Evolutionary conservation across 2,888 invertebrate genomes (phyloP).

Genomic region (Eurytoma adleriae): DNA sequence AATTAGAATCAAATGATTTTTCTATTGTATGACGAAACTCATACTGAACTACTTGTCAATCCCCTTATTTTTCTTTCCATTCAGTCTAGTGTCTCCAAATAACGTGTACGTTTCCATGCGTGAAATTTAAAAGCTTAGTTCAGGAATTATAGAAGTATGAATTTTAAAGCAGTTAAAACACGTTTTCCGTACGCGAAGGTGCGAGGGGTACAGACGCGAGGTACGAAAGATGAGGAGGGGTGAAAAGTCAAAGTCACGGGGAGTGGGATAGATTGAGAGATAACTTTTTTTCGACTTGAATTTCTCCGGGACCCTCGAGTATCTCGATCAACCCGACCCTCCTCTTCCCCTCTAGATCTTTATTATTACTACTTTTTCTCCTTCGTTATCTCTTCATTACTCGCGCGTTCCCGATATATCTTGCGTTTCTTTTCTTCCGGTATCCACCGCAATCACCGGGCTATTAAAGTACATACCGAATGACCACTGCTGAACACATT

Average conservation of each 20-base stretch:
- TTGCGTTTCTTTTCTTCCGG: background rate
- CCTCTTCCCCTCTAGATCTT: slow-evolving; percentile 16
- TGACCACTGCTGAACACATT: background rate
- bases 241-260: slow-evolving; percentile 36
- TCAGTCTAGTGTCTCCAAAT: too few species aligned
- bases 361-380: background rate
- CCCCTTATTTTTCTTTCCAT: too few species aligned
- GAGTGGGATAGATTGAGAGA: slow-evolving; percentile 65
- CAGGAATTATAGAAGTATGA: slow-evolving; percentile 61
- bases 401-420: background rate
- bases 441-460: background rate
- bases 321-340: slow-evolving; percentile 19
- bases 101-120: too few species aligned
- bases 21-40: too few species aligned
- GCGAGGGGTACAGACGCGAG: background rate
- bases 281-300: slow-evolving; percentile 55
- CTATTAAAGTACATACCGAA: background rate
- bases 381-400: background rate
- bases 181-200: slow-evolving; percentile 11
- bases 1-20: too few species aligned
- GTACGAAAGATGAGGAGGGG: background rate
- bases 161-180: slow-evolving; percentile 64
- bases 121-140: too few species aligned
- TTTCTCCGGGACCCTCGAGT: slow-evolving; percentile 18
- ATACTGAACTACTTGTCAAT: too few species aligned